A percentile compares a stretch with the other conserved stretches of the same genome.
phyloP scores from a whole-genome alignment of 1,140 invertebrate genomes.

The Diachasma alloeum region DNA sequence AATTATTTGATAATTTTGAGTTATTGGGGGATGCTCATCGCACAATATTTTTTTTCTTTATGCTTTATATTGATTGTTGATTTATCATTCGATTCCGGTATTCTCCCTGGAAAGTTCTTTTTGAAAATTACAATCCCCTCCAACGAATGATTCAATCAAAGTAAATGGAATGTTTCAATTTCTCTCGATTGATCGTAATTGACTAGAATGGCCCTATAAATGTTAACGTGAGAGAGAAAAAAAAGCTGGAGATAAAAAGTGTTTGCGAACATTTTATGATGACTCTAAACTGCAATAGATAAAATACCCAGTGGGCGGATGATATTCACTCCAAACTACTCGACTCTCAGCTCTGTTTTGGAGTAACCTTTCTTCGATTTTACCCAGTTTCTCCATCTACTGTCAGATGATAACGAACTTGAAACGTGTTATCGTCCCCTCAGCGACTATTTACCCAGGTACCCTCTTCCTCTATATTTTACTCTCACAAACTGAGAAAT shows the following conservation, averaged over 20 bases:
- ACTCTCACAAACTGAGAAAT: slow-evolving; percentile 14
- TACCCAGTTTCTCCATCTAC: slow-evolving; percentile 2
- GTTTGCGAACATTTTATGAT: not conserved
- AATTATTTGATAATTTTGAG: not conserved
- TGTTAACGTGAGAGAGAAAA: no score
- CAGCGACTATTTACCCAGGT: not conserved
- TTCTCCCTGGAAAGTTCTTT: no score
- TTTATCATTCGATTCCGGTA: no score
- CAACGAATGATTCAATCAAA: no score
- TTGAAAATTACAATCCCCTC: no score
- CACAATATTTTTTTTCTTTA: no score
- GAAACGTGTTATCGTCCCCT: slow-evolving; percentile 28
- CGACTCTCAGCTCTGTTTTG: not conserved
- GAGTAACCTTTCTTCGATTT: not conserved
- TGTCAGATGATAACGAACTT: slow-evolving; percentile 38
- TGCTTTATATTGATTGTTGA: no score
- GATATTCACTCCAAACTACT: not conserved
- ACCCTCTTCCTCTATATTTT: not conserved
- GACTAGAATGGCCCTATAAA: no score
- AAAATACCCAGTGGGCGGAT: not conserved
- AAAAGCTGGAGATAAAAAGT: no score
- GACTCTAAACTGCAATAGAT: not conserved
- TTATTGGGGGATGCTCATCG: not conserved
- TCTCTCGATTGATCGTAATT: no score
- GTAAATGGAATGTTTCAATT: no score